Evolutionary conservation across 1,140 invertebrate species (phyloP), one percentile per base, ranked within the genome.

Genomic region (Hylaeus volcanicus): DNA sequence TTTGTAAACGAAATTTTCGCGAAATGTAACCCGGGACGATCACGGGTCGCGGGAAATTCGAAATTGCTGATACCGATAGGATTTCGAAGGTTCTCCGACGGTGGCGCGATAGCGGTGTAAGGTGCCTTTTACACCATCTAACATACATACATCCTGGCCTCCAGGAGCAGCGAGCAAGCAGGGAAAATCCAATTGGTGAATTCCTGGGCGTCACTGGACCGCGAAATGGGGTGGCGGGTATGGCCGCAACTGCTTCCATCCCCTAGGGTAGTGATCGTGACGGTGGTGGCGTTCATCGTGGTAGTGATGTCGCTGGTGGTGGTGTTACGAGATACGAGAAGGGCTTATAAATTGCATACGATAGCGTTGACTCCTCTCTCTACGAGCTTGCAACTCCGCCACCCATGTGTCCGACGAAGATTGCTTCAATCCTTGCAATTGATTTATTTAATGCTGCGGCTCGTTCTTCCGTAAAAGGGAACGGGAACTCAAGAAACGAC

Each of bases 181-280:
- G 90, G 89, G 92, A 92, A 92, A 92, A 93, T 93, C 92, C 92
- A 92, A 92, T 93, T 92, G 91, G 89, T 87, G 89, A 92, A 93
- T 93, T 92, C 91, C 92, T 91, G 84, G 86, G 89, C 90, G 89
- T 92, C 91, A 91, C 90, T 91, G 90, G 91, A 92, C 90, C 91
- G 91, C 90, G 91, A 93, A 92, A 91, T 92, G 91, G 90, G 89
- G 88, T 87, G 89, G 89, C 89, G 89, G 89, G 86, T 79, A 88
- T 88, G 88, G 87, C 89, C 84, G 83, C 88, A 89, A 90, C 90
- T 90, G 89, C 90, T 91, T 90, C 89, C 84, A 90, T 90, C 89
- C 79, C 86, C 68, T 74, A 73, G 86, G 85, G 70, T 88, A 82
- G 88, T 43, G 74, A 86, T 89, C 82, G 87, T 88, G 87, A 84